These are phyloP conservation scores for Parnassius mnemosyne DNA, from an alignment of 2,888 invertebrate species.

Conservation along the genomic window DNA sequence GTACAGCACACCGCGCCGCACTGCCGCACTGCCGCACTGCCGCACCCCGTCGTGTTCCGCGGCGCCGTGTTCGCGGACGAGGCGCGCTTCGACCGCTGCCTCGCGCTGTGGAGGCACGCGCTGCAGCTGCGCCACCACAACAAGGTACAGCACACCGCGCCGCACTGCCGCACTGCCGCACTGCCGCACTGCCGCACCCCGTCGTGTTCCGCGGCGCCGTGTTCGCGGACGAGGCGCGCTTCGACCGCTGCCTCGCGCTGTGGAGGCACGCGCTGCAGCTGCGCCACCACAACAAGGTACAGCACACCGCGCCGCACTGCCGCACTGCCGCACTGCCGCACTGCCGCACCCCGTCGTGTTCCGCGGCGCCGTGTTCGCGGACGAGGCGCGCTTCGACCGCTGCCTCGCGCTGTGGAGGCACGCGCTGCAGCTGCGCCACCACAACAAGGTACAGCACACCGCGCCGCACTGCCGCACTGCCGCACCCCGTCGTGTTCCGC, in stretches of 20 bases:
- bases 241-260: constrained; percentile 91
- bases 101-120: constrained; percentile 94
- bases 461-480: constrained; percentile 87
- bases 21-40: constrained; percentile 86
- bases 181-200: constrained; percentile 92
- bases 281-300: constrained; percentile 87
- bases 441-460: constrained; percentile 86
- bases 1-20: constrained; percentile 88
- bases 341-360: constrained; percentile 93
- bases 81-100: constrained; percentile 91
- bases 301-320: constrained; percentile 86
- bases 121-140: constrained; percentile 87
- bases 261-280: constrained; percentile 94
- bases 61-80: constrained; percentile 97
- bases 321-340: constrained; percentile 87
- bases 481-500: constrained; percentile 92
- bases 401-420: constrained; percentile 94
- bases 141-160: constrained; percentile 87
- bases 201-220: constrained; percentile 95
- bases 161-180: constrained; percentile 85
- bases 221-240: constrained; percentile 94
- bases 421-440: constrained; percentile 89
- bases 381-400: constrained; percentile 91
- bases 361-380: constrained; percentile 96
- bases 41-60: constrained; percentile 92